Percentiles rank a stretch among this genome's conserved stretches.
phyloP scores from a whole-genome alignment of 1,140 invertebrate species.

The Apocrypta bakeri region DNA sequence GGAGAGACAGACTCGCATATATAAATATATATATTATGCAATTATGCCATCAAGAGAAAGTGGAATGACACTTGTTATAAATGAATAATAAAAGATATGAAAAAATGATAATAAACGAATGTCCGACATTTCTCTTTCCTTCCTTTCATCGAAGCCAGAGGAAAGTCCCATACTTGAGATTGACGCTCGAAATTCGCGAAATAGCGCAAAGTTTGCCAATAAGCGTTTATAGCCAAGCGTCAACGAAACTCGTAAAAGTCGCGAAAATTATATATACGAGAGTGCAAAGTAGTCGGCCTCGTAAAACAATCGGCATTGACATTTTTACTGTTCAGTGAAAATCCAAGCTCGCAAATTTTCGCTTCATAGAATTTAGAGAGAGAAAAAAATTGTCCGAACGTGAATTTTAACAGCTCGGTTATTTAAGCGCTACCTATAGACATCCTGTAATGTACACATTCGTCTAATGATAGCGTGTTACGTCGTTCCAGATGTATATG shows the following conservation, averaged over 20 bases:
- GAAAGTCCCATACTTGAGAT: not conserved
- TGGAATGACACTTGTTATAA: conserved; percentile 47
- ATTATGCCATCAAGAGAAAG: conserved; percentile 36
- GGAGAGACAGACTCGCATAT: conserved; percentile 1
- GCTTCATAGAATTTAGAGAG: not conserved
- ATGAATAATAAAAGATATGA: conserved; percentile 28
- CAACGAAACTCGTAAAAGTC: not conserved
- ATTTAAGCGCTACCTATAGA: not conserved
- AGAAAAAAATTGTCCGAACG: not conserved
- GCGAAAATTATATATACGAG: not conserved
- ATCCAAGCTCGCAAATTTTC: not conserved
- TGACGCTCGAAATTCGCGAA: not conserved
- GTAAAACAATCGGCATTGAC: not conserved
- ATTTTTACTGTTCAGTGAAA: not conserved
- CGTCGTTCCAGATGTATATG: too few species aligned
- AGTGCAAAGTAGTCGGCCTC: not conserved
- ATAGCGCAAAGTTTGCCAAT: not conserved
- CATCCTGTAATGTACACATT: not conserved
- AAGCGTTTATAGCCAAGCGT: not conserved
- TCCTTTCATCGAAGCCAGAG: not conserved
- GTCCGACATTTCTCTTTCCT: not conserved
- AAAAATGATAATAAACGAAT: conserved; percentile 24
- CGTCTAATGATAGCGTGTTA: not conserved
- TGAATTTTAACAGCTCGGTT: not conserved
- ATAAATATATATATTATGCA: not conserved